These are phyloP conservation scores for Drosophila bipectinata DNA, from an alignment of 1,140 invertebrate genomes.

Conservation along the genomic window DNA sequence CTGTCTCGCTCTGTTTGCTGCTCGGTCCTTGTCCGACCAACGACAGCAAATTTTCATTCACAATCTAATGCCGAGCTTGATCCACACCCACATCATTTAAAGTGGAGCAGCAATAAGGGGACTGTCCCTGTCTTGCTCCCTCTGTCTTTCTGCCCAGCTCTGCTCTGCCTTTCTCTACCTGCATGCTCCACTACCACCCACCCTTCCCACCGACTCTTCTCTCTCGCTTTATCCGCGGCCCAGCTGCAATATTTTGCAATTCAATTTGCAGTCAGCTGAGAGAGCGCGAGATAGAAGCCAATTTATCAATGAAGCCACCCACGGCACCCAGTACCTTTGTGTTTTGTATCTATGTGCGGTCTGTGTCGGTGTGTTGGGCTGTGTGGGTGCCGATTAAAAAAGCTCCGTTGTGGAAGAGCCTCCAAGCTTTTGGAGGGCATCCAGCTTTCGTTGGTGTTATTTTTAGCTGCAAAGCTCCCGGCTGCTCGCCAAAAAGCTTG, in stretches of 20 bases:
- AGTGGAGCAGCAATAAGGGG: constrained; percentile 40
- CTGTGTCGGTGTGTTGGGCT: not conserved
- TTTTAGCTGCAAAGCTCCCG: constrained; percentile 50
- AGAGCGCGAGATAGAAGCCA: constrained; percentile 22
- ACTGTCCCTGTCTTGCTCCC: constrained; percentile 15
- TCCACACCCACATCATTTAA: constrained; percentile 57
- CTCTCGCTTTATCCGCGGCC: constrained; percentile 11
- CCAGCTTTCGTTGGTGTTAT: constrained; percentile 54
- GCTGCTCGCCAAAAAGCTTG: constrained; percentile 21
- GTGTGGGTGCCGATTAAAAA: constrained; percentile 22
- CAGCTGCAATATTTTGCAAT: constrained; percentile 77
- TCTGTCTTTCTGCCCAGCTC: constrained; percentile 27
- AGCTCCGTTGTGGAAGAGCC: constrained; percentile 34
- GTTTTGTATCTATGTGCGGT: not conserved
- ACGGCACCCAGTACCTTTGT: constrained; percentile 28
- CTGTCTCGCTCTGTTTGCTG: constrained; percentile 24
- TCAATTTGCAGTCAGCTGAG: constrained; percentile 71
- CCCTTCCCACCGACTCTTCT: not conserved
- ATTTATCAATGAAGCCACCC: constrained; percentile 83
- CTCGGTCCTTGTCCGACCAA: constrained; percentile 19
- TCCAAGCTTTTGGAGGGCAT: constrained; percentile 32
- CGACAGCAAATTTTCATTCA: constrained; percentile 40
- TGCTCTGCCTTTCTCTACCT: not conserved
- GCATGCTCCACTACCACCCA: not conserved
- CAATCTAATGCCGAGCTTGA: constrained; percentile 43